Conservation (phyloP, 2,888 invertebrate species). For the Monoplex corrugatus region DNA sequence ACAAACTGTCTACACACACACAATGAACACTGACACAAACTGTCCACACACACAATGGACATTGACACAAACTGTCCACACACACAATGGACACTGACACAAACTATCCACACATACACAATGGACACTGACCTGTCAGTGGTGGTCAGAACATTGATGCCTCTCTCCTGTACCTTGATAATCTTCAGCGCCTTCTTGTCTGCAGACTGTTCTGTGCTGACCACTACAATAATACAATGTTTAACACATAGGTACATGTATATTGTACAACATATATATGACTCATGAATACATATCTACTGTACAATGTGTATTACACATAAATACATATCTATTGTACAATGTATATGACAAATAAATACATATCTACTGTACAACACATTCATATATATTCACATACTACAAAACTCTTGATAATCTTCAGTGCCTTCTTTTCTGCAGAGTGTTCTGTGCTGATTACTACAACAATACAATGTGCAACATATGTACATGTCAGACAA, state of each 20-base stretch:
- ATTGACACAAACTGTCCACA: not conserved
- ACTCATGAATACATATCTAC: no score
- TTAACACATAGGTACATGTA: no score
- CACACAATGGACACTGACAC: not conserved
- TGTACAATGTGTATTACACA: not conserved
- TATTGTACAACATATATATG: not conserved
- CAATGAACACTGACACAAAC: not conserved
- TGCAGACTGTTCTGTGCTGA: conserved; percentile 70
- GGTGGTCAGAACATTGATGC: conserved; percentile 80
- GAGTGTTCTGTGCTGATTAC: conserved; percentile 65
- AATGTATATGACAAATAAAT: no score
- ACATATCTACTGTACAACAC: no score
- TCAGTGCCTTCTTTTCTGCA: conserved; percentile 81
- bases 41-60: not conserved
- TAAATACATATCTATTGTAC: not conserved
- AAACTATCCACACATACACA: not conserved
- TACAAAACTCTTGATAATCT: conserved; percentile 80
- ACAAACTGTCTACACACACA: not conserved
- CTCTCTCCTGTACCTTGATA: conserved; percentile 79
- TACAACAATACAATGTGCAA: conserved; percentile 23
- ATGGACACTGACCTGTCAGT: conserved; percentile 74
- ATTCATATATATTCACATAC: no score
- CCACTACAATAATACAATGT: conserved; percentile 41
- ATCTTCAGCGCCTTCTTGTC: conserved; percentile 81
- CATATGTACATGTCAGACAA: no score